A percentile compares a stretch with the other conserved stretches of the same genome.
phyloP scores from a whole-genome alignment of 2,113 vertebrate species.

The Ceyx melanurus region DNA sequence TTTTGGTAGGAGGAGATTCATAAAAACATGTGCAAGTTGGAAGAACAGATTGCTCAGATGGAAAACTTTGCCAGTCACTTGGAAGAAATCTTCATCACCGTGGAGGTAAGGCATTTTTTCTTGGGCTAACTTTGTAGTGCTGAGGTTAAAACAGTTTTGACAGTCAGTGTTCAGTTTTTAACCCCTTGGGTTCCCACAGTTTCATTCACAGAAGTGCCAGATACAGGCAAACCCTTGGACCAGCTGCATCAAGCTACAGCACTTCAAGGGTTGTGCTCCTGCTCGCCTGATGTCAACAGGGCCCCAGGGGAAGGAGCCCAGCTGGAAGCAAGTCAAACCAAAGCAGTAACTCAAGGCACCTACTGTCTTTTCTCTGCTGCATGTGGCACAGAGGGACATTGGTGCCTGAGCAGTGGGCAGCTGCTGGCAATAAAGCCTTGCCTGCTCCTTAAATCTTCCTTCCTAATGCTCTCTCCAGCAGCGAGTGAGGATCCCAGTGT shows the following conservation, averaged over 20 bases:
- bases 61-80: slow-evolving; percentile 92
- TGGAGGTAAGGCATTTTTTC: slow-evolving; percentile 83
- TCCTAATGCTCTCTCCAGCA: slow-evolving; percentile 18
- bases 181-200: neutral
- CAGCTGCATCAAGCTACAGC: neutral
- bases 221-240: neutral
- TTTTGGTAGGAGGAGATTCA: slow-evolving; percentile 78
- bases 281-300: fast-evolving
- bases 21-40: slow-evolving; percentile 80
- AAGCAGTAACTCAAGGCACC: neutral
- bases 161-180: neutral
- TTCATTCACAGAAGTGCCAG: neutral
- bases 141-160: neutral
- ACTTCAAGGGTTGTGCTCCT: neutral
- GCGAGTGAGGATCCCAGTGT: neutral
- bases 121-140: neutral
- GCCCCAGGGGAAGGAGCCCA: neutral
- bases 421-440: neutral
- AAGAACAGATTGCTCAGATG: slow-evolving; percentile 88
- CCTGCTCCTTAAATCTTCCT: neutral
- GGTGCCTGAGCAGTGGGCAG: neutral
- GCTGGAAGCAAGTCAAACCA: neutral
- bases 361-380: neutral
- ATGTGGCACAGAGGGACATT: neutral
- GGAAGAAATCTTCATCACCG: slow-evolving; percentile 96